These are phyloP conservation scores for Pheosia gnoma DNA, from an alignment of 2,888 invertebrate species.

Conservation along the genomic window DNA sequence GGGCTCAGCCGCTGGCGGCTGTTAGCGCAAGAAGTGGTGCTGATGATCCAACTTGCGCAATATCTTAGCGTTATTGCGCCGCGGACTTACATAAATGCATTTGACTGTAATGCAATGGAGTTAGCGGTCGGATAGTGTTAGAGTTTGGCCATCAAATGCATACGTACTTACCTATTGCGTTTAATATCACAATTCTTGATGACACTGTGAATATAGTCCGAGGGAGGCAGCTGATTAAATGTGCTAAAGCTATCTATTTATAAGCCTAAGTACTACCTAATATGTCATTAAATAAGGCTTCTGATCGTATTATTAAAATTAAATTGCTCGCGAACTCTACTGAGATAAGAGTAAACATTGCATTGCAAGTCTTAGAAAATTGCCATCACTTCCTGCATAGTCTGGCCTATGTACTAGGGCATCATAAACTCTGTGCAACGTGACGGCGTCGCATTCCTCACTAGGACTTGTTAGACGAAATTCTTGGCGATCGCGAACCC, in stretches of 20 bases:
- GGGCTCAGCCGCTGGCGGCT: constrained; percentile 53
- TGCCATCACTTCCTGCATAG: not conserved
- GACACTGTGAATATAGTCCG: too few species aligned
- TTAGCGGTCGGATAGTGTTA: constrained; percentile 21
- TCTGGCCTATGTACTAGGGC: not conserved
- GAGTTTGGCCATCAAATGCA: constrained; percentile 2
- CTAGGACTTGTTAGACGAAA: not conserved
- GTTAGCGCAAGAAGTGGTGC: constrained; percentile 29
- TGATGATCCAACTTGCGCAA: constrained; percentile 74
- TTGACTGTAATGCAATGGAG: constrained; percentile 40
- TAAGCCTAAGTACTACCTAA: too few species aligned
- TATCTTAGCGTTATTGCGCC: constrained; percentile 71
- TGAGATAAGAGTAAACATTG: too few species aligned
- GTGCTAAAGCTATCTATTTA: too few species aligned
- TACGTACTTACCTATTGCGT: not conserved
- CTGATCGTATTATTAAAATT: too few species aligned
- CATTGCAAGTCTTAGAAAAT: not conserved
- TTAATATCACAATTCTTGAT: not conserved
- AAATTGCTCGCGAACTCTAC: too few species aligned
- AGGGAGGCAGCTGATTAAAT: too few species aligned
- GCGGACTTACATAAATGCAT: constrained; percentile 61
- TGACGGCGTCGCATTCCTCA: constrained; percentile 4
- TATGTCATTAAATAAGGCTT: too few species aligned
- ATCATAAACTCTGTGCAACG: constrained; percentile 3
- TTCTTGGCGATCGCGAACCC: constrained; percentile 2